Percentiles rank a stretch among this genome's conserved stretches.
Evolutionary conservation across 2,113 vertebrate species (phyloP).

Genomic region (Saguinus imperator): DNA sequence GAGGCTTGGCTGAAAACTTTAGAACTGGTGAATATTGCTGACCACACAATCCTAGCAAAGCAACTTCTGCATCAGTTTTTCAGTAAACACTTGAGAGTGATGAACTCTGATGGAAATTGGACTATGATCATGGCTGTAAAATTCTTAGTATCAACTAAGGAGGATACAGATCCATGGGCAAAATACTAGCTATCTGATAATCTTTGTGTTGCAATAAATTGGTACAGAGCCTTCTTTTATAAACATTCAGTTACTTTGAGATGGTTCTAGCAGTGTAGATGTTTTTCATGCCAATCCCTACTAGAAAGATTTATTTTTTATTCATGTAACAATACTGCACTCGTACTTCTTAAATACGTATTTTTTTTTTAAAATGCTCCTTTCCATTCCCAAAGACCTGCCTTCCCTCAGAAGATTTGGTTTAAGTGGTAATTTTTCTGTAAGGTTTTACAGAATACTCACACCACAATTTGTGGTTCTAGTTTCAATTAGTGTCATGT

Average conservation of each 20-base stretch:
- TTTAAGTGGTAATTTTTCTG: background rate
- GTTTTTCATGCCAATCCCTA: background rate
- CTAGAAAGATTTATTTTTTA: background rate
- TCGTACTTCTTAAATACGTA: background rate
- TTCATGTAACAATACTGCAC: background rate
- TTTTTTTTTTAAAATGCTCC: background rate
- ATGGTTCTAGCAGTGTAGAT: background rate
- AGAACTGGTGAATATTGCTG: background rate
- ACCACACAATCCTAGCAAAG: background rate
- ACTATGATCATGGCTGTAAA: background rate
- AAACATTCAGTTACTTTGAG: background rate
- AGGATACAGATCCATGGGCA: background rate
- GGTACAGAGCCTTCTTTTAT: background rate
- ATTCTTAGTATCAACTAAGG: background rate
- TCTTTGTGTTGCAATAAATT: background rate
- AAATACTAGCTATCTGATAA: background rate
- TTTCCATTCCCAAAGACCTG: background rate
- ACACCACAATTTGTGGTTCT: background rate
- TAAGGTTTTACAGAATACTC: background rate
- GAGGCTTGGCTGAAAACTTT: background rate
- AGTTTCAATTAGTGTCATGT: background rate
- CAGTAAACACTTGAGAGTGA: background rate
- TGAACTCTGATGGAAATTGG: background rate
- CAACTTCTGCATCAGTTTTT: background rate
- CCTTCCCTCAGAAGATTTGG: background rate